A percentile compares a stretch with the other conserved stretches of the same genome.
Conservation (phyloP, 2,113 vertebrate genomes). For the Lepus europaeus region DNA sequence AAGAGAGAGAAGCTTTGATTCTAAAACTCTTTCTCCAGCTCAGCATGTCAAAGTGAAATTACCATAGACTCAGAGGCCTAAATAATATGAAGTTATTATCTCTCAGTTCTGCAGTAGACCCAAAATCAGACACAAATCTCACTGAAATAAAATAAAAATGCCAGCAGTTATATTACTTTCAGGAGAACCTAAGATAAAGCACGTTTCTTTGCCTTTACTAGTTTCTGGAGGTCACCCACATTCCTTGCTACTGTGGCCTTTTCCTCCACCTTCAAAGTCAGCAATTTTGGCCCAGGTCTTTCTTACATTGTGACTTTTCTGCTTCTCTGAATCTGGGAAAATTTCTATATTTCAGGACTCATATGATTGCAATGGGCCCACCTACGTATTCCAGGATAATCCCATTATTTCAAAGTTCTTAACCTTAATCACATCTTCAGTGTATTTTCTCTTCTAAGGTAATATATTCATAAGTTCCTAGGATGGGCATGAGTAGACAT, state of each 20-base stretch:
- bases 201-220: neutral
- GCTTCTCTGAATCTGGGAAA: neutral
- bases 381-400: neutral
- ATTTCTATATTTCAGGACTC: neutral
- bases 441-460: neutral
- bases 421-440: neutral
- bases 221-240: neutral
- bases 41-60: neutral
- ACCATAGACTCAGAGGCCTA: neutral
- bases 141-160: constrained; percentile 28
- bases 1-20: too few species aligned
- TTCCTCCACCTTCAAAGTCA: constrained; percentile 22
- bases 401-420: neutral
- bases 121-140: neutral
- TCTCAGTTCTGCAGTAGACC: neutral
- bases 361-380: neutral
- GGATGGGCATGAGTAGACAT: neutral
- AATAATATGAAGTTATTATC: neutral
- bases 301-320: neutral
- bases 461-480: neutral
- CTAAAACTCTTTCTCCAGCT: too few species aligned
- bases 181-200: neutral
- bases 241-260: neutral
- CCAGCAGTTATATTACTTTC: neutral
- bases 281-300: neutral